Percentiles rank a stretch among this genome's conserved stretches.
phyloP scores from a whole-genome alignment of 2,113 vertebrate genomes.

The Hydrolagus affinis region DNA sequence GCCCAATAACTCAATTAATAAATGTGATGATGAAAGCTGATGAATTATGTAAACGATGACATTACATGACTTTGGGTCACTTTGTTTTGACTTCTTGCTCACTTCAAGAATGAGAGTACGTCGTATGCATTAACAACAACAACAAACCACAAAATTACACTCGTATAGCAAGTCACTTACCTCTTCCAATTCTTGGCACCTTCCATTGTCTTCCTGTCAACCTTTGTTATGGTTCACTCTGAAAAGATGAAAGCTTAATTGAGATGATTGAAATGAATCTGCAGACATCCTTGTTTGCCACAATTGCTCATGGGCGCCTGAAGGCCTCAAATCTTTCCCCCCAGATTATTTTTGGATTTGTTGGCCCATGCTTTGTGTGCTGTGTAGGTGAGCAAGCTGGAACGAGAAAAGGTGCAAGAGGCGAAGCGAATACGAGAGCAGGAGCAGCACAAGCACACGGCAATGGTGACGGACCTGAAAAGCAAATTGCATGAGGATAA shows the following conservation, averaged over 20 bases:
- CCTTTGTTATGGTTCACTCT: not conserved
- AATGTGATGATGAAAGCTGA: not conserved
- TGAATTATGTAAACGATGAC: not conserved
- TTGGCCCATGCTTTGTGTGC: not conserved
- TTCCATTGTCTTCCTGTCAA: not conserved
- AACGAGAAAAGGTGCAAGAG: slow-evolving; percentile 95
- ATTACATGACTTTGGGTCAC: no score
- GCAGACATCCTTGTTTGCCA: not conserved
- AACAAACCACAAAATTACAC: no score
- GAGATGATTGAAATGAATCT: not conserved
- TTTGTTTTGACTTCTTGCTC: not conserved
- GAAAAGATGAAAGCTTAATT: not conserved
- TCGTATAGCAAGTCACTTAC: not conserved
- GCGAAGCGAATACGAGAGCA: slow-evolving; percentile 84
- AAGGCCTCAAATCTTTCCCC: no score
- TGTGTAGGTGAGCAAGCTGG: slow-evolving; percentile 78
- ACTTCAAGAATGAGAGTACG: not conserved
- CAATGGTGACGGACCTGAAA: slow-evolving; percentile 83
- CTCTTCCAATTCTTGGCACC: not conserved
- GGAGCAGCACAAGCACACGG: slow-evolving; percentile 93
- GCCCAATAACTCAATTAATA: no score
- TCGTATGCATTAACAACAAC: not conserved
- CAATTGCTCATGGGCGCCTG: not conserved
- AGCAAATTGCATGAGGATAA: slow-evolving; percentile 96
- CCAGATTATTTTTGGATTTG: no score